Percentiles rank a stretch among this genome's conserved stretches.
These are phyloP conservation scores for Theristicus caerulescens DNA, from an alignment of 2,113 vertebrate species.

Conservation along the genomic window DNA sequence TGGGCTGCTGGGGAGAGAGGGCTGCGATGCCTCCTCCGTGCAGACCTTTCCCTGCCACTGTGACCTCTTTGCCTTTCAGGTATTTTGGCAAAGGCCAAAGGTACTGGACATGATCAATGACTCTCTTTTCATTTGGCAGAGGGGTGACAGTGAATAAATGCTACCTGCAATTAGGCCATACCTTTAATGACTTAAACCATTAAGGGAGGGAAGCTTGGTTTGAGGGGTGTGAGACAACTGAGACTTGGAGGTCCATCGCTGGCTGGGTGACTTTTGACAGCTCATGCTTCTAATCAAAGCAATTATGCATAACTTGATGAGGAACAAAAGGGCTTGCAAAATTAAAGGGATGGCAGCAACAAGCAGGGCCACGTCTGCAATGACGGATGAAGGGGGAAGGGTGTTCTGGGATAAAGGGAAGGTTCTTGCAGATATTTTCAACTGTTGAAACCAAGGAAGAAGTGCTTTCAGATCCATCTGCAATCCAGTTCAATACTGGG, in stretches of 20 bases:
- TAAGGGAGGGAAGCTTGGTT: neutral
- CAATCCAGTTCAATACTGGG: neutral
- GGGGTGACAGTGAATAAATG: neutral
- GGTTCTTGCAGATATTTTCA: neutral
- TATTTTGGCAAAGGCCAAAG: neutral
- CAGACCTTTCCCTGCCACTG: neutral
- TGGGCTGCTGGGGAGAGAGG: neutral
- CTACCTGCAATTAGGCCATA: neutral
- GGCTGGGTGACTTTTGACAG: neutral
- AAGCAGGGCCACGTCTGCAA: neutral
- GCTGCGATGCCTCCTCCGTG: rapidly evolving
- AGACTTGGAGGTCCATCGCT: neutral
- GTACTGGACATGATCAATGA: neutral
- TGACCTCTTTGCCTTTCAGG: neutral
- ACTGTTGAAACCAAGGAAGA: neutral
- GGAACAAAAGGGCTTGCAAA: neutral
- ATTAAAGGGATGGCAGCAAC: neutral
- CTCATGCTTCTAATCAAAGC: neutral
- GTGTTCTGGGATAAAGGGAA: neutral
- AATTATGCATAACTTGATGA: neutral
- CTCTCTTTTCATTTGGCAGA: neutral
- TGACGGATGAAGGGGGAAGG: neutral
- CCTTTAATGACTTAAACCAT: neutral
- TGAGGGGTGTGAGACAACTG: neutral
- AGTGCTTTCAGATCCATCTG: neutral